phyloP scores from a whole-genome alignment of 2,888 invertebrate genomes.

The Prosapia bicincta region DNA sequence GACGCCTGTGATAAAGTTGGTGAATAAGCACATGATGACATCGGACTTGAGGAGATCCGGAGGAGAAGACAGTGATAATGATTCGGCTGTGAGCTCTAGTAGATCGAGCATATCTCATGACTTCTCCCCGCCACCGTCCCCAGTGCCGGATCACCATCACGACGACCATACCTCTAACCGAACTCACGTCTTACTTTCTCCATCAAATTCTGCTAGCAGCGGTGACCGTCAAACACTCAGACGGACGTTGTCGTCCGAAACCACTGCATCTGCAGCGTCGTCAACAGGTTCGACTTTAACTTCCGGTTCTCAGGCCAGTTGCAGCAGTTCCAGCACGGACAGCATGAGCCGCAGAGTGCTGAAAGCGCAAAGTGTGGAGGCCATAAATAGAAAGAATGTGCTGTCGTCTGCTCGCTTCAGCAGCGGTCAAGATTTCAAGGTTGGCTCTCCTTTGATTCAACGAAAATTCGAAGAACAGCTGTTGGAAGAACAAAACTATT shows the following conservation, averaged over 20 bases:
- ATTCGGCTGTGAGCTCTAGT: slow-evolving; percentile 83
- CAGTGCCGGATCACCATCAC: slow-evolving; percentile 56
- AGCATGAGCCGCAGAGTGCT: slow-evolving; percentile 64
- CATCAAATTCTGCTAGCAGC: slow-evolving; percentile 27
- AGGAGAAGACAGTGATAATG: slow-evolving; percentile 75
- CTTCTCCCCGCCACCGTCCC: slow-evolving; percentile 69
- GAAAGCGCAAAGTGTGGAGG: slow-evolving; percentile 76
- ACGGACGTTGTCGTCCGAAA: slow-evolving; percentile 68
- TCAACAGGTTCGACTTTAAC: slow-evolving; percentile 69
- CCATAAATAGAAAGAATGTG: slow-evolving; percentile 82
- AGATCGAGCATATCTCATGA: slow-evolving; percentile 75
- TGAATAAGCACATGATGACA: slow-evolving; percentile 9
- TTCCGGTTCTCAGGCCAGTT: slow-evolving; percentile 63
- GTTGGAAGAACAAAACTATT: slow-evolving; percentile 45
- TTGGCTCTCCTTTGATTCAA: slow-evolving; percentile 68
- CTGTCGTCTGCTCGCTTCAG: slow-evolving; percentile 82
- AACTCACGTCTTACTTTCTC: slow-evolving; percentile 16
- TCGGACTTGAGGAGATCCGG: slow-evolving; percentile 43
- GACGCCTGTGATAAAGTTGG: slow-evolving; percentile 19
- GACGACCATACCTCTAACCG: slow-evolving; percentile 48
- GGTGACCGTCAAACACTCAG: slow-evolving; percentile 47
- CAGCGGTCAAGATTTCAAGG: slow-evolving; percentile 71
- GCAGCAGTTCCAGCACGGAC: slow-evolving; percentile 45
- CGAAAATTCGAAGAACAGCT: slow-evolving; percentile 56
- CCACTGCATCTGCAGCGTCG: slow-evolving; percentile 56